A percentile compares a stretch with the other conserved stretches of the same genome.
These are phyloP conservation scores for Bettongia penicillata DNA, from an alignment of 2,113 vertebrate genomes.

Conservation along the genomic window DNA sequence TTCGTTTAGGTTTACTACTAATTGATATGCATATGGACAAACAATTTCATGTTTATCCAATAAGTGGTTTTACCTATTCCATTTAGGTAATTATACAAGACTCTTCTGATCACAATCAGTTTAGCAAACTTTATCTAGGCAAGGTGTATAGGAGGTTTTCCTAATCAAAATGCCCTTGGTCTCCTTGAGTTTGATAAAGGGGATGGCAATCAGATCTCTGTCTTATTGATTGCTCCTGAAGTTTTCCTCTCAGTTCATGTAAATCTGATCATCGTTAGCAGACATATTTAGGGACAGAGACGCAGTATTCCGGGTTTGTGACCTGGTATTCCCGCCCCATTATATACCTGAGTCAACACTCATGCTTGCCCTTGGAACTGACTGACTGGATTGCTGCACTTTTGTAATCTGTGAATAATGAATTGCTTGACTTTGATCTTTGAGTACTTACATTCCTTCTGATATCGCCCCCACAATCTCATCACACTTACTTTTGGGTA, in stretches of 20 bases:
- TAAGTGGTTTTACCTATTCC: neutral
- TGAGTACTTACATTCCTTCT: neutral
- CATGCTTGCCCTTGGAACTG: neutral
- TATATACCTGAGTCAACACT: neutral
- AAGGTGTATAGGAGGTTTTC: neutral
- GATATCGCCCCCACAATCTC: neutral
- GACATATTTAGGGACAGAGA: neutral
- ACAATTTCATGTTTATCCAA: neutral
- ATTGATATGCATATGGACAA: neutral
- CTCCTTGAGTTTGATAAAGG: neutral
- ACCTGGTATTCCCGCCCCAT: neutral
- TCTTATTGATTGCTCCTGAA: neutral
- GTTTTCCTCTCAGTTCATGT: neutral
- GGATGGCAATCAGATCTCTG: neutral
- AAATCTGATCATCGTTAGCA: neutral
- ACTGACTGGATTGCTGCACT: neutral
- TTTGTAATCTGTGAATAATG: neutral
- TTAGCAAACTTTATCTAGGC: neutral
- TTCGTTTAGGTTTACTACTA: neutral
- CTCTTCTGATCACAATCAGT: neutral
- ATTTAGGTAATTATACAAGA: neutral
- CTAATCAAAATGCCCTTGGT: neutral
- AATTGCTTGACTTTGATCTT: neutral
- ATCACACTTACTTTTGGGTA: neutral
- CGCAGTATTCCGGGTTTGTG: neutral